Percentiles rank a stretch among this genome's conserved stretches.
Conservation (phyloP, 1,140 invertebrate genomes). For the Drosophila sucinea region DNA sequence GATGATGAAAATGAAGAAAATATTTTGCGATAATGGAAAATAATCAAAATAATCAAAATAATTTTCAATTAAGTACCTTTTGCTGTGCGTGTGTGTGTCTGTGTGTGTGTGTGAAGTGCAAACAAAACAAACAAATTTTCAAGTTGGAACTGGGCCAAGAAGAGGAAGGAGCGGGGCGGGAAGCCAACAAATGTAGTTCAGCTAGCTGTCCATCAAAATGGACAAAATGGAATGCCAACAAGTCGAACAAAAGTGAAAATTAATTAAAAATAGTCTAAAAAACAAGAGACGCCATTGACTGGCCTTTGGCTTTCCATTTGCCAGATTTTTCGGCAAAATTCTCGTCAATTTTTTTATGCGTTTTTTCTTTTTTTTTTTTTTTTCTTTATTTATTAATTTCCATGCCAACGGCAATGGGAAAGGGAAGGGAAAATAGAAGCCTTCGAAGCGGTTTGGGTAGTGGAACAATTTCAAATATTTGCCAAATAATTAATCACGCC, state of each 20-base stretch:
- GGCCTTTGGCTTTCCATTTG: background rate
- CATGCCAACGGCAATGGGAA: conserved; percentile 30
- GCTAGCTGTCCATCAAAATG: conserved; percentile 43
- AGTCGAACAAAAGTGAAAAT: conserved; percentile 59
- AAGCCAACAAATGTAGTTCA: conserved; percentile 2
- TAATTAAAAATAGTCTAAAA: conserved; percentile 61
- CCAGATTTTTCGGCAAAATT: background rate
- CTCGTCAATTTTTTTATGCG: conserved; percentile 18
- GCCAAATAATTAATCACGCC: conserved; percentile 77
- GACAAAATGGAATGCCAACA: conserved; percentile 33
- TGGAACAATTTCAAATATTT: conserved; percentile 62
- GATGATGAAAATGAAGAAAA: conserved; percentile 26
- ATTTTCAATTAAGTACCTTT: conserved; percentile 9
- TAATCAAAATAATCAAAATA: conserved; percentile 19
- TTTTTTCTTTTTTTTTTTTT: conserved; percentile 29
- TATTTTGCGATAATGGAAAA: conserved; percentile 18
- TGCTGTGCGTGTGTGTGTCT: background rate
- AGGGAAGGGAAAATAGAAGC: background rate
- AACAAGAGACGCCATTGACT: conserved; percentile 1
- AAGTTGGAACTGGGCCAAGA: conserved; percentile 9
- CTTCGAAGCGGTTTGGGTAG: background rate
- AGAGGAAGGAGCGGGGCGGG: background rate
- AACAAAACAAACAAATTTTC: conserved; percentile 27
- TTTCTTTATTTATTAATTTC: conserved; percentile 37
- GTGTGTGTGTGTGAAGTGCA: background rate